Evolutionary conservation across 2,888 invertebrate species (phyloP), one percentile per base, ranked within the genome.

Genomic region (Himalopsyche tibetana): DNA sequence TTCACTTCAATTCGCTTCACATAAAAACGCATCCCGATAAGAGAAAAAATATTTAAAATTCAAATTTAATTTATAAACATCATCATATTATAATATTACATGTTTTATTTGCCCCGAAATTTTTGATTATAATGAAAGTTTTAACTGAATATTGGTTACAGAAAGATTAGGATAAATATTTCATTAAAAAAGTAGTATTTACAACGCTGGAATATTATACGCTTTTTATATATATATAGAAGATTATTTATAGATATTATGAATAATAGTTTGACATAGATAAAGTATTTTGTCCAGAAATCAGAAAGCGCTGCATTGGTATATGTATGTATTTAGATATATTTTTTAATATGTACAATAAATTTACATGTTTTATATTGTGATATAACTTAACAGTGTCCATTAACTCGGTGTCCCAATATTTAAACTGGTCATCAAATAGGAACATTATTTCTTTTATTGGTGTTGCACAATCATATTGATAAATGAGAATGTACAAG

Each of bases 381-480:
- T 38, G 4, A 36, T 28, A 40, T 40, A 79, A 15, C 36, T 80
- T 12, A 8, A 80, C 12, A 80, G 51, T 80, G 38, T 80, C 15
- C 40, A 80, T 36, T 80, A 19, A 63, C 63, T 63, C 19, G 28
- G 63, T 19, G 28, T 11, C 8, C 63, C 63, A 63, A 63, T 11
- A 11, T 38, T 42, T 80, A 80, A 51, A 80, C 45, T 80, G n/a
- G n/a, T 80, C 45, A 40, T 40, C 45, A 80, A 40, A 80, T 80
- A 80, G 80, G 80, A 80, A 80, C 80, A 80, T 38, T 36, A 80
- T 15, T n/a, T 80, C 8, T 80, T 80, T 80, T 80, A 80, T 80
- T 80, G 80, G 80, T 42, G 80, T 80, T 36, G 12, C 45, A 63
- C 63, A 63, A 19, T 63, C 19, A n/a, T 19, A 63, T 63, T 19